Evolutionary conservation across 1,140 invertebrate genomes (phyloP).

Genomic region (Scaptomyza hsui): DNA sequence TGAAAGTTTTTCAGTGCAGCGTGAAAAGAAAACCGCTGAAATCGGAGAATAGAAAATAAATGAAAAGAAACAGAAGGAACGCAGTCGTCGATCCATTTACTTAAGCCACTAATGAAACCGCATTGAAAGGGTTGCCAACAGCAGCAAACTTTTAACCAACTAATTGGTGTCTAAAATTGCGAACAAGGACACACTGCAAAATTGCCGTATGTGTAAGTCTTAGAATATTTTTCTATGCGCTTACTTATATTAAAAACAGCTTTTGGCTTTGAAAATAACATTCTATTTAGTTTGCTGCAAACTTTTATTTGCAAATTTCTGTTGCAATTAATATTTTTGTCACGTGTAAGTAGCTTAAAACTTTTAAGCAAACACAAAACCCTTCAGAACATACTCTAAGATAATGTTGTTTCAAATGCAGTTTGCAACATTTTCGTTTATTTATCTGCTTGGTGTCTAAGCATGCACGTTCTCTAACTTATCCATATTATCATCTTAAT

Average conservation of each 20-base stretch:
- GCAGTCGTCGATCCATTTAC: slow-evolving; percentile 58
- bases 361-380: neutral
- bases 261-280: too few species aligned
- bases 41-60: slow-evolving; percentile 16
- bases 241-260: too few species aligned
- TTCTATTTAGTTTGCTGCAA: too few species aligned
- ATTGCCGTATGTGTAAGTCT: neutral
- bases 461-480: neutral
- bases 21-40: slow-evolving; percentile 63
- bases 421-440: neutral
- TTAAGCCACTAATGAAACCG: slow-evolving; percentile 71
- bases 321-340: neutral
- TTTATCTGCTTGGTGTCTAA: neutral
- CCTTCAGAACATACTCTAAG: neutral
- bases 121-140: slow-evolving; percentile 57
- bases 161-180: slow-evolving; percentile 36
- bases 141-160: slow-evolving; percentile 33
- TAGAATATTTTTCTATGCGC: neutral
- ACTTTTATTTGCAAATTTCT: too few species aligned
- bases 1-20: slow-evolving; percentile 56
- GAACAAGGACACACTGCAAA: slow-evolving; percentile 11
- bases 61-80: slow-evolving; percentile 2
- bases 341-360: neutral
- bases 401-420: neutral
- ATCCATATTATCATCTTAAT: neutral